Base-by-base conservation (phyloP, 2,888 invertebrate species). In the Hyposoter didymator region DNA sequence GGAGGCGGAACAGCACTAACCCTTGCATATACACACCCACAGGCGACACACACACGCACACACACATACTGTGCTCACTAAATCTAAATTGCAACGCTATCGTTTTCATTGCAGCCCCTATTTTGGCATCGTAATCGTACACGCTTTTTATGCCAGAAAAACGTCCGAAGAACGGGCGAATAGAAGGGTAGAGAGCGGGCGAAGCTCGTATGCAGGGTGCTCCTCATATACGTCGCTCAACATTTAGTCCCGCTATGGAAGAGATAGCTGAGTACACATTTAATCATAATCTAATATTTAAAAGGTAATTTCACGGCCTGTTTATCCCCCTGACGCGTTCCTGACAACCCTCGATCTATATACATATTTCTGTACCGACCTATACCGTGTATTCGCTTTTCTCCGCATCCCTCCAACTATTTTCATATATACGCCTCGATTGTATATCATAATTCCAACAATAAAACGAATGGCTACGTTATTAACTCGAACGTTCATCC, bases 261-360 rank as follows among this genome's bases (percentile, higher is more conserved):
- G 81, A 85, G 92, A 83, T 83, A 72, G 91, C 91, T 90, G 90
- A 91, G 92, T 92, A 93, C 93, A 93, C 92, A 93, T 93, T 93
- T 93, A 94, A 93, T 94, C 93, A 93, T 94, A 94, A 94, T 94
- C 93, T 93, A 94, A 94, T 94, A 94, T 94, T 94, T 94, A 94
- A 93, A 93, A 93, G 93, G 93, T 94, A 94, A 94, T 94, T 94
- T 94, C 94, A 94, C 93, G 94, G 93, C 90, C 91, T 94, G 94
- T 93, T 94, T 94, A 92, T 92, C 88, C 89, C 59, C 92, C 87
- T 89, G 88, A 85, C 85, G 82, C 70, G 80, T 69, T 67, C 67
- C 67, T 72, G 52, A 69, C 84, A 78, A 74, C 84, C 82, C 82
- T 76, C 87, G 84, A 84, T 74, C 86, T 86, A 84, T 74, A 19